phyloP scores from a whole-genome alignment of 2,113 vertebrate genomes.

The Notothenia rossii region DNA sequence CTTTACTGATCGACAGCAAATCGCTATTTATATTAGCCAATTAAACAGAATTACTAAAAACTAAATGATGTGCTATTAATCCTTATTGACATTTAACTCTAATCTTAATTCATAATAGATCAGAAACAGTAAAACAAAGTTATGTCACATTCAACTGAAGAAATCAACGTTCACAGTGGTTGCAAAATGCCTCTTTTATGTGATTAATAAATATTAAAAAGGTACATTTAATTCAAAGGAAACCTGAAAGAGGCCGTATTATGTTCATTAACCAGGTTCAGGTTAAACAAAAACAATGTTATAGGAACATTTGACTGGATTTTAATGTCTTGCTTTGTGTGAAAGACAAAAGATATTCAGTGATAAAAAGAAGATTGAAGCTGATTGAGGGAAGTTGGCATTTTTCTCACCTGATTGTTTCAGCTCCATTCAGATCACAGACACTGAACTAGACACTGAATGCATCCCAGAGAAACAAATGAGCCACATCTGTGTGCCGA shows the following conservation, averaged over 20 bases:
- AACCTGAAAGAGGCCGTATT: no score
- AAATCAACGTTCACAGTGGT: no score
- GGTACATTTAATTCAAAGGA: no score
- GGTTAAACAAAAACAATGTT: no score
- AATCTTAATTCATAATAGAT: background rate
- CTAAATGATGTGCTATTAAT: background rate
- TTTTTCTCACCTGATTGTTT: background rate
- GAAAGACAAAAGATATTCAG: background rate
- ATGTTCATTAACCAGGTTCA: no score
- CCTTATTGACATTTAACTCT: background rate
- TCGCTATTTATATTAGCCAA: background rate
- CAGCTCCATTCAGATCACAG: background rate
- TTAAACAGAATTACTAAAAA: background rate
- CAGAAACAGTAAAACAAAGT: background rate
- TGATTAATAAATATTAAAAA: no score
- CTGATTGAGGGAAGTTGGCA: no score
- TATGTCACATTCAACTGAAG: background rate
- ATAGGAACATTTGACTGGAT: background rate
- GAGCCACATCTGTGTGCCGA: background rate
- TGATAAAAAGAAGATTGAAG: background rate
- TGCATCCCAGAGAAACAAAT: conserved; percentile 3
- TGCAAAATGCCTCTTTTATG: no score
- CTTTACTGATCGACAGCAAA: background rate
- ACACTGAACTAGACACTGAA: background rate
- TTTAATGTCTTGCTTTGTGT: background rate